phyloP scores from a whole-genome alignment of 92 coral and sea anemone species.

The Epizoanthus stellaris region DNA sequence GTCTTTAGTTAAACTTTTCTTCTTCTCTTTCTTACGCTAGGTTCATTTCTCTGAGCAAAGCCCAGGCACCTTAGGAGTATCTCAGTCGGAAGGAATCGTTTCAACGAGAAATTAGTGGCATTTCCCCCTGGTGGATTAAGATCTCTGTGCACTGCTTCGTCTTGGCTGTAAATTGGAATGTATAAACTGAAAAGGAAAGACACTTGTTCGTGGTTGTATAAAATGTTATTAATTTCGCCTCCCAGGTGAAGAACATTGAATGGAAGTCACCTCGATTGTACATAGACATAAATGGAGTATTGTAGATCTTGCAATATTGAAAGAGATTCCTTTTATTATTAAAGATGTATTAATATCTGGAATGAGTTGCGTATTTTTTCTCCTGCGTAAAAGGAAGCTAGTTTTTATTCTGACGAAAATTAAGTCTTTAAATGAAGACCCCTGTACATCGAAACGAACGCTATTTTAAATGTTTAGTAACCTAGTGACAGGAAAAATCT shows the following conservation, averaged over 20 bases:
- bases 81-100: conserved; percentile 76
- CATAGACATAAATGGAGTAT: conserved; percentile 24
- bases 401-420: neutral
- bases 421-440: no score
- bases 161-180: conserved; percentile 12
- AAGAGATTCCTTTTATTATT: conserved; percentile 37
- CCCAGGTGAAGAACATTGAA: neutral
- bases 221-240: conserved; percentile 11
- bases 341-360: conserved; percentile 18
- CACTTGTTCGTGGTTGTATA: neutral
- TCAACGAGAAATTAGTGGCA: conserved; percentile 57
- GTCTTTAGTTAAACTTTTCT: neutral
- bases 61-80: conserved; percentile 64
- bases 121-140: neutral
- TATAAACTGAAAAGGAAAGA: neutral
- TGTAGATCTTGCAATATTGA: conserved; percentile 29
- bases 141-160: neutral
- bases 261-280: conserved; percentile 20
- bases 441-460: no score
- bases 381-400: neutral
- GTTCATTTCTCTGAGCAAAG: conserved; percentile 94
- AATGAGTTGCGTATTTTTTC: neutral
- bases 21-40: conserved; percentile 52
- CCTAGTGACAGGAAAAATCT: no score
- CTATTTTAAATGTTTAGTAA: no score